Conservation (phyloP, 2,113 vertebrate species). For the Protobothrops mucrosquamatus region DNA sequence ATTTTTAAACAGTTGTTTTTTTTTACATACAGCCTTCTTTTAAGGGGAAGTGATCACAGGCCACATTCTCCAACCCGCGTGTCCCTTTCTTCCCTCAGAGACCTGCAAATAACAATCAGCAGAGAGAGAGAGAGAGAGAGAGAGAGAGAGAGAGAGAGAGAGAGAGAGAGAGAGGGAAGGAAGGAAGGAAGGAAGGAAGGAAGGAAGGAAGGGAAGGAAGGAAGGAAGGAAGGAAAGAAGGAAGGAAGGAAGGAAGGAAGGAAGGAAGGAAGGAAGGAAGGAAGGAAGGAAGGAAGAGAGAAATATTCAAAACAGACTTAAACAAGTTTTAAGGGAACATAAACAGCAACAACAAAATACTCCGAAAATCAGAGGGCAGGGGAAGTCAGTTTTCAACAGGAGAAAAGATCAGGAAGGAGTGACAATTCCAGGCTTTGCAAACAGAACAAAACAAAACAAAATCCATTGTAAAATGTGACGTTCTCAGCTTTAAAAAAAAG, state of each 20-base stretch:
- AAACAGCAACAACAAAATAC: constrained; percentile 17
- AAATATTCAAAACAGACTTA: neutral
- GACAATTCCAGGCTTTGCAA: constrained; percentile 51
- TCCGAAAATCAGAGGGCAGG: neutral
- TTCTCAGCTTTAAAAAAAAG: constrained; percentile 30
- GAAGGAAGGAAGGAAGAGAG: neutral
- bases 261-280: too few species aligned
- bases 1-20: constrained; percentile 6
- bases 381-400: constrained; percentile 14
- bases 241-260: too few species aligned
- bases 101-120: constrained; percentile 50
- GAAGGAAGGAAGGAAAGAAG: neutral
- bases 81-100: constrained; percentile 19
- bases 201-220: too few species aligned
- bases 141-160: neutral
- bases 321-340: constrained; percentile 2
- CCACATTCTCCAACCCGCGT: neutral
- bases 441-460: constrained; percentile 40
- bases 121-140: neutral
- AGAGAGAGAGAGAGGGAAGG: neutral
- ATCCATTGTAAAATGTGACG: constrained; percentile 37
- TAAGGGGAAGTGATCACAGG: constrained; percentile 4
- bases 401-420: constrained; percentile 13
- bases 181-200: too few species aligned
- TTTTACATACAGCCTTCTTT: constrained; percentile 53